Evolutionary conservation across 2,113 vertebrate genomes (phyloP).

Genomic region (Melospiza melodia): DNA sequence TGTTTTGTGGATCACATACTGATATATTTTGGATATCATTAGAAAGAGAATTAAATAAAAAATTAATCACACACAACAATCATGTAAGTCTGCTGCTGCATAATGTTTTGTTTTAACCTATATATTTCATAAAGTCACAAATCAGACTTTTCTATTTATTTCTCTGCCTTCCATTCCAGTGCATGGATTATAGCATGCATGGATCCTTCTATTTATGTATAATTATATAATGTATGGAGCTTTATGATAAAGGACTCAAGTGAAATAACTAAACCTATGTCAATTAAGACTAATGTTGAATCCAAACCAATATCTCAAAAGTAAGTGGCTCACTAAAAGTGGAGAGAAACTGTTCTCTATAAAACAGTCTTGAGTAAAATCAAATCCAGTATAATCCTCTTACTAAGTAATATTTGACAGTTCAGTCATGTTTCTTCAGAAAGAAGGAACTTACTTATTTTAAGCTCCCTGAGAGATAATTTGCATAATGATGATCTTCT

Average conservation of each 20-base stretch:
- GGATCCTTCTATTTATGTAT: neutral
- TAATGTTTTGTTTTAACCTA: neutral
- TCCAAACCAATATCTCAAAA: neutral
- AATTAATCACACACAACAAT: neutral
- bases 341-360: neutral
- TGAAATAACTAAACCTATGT: slow-evolving; percentile 13
- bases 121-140: neutral
- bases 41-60: neutral
- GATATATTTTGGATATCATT: neutral
- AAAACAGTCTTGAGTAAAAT: slow-evolving; percentile 10
- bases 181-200: neutral
- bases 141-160: neutral
- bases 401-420: slow-evolving; percentile 50
- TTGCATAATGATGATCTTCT: slow-evolving; percentile 1
- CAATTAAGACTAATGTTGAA: slow-evolving; percentile 14
- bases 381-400: slow-evolving; percentile 44
- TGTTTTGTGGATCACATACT: neutral
- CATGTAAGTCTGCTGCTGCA: neutral
- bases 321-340: neutral
- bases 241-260: neutral
- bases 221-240: neutral
- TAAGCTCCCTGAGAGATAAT: slow-evolving; percentile 2
- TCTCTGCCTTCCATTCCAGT: neutral
- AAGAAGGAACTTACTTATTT: slow-evolving; percentile 35
- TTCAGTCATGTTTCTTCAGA: neutral